Evolutionary conservation across 2,113 vertebrate species (phyloP), one percentile per base, ranked within the genome.

Genomic region (Pycnonotus jocosus): DNA sequence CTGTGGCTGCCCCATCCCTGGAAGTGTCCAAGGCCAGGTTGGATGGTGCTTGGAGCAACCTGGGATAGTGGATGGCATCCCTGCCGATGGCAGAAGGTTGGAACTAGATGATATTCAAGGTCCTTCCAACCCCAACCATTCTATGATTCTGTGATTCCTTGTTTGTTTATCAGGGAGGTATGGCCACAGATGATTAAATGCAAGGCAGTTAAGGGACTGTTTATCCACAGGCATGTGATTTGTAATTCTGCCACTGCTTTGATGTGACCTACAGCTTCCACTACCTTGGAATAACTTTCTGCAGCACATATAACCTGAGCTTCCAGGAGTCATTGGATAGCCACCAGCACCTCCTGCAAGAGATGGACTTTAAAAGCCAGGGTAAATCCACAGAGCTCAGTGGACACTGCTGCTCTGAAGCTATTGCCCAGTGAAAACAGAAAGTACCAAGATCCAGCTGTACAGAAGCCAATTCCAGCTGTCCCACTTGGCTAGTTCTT

Each of bases 271-370:
- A 11, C 13, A 64, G 4, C 11, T 90, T 91, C 42, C 27, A 35
- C 20, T 22, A 22, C 54, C 56, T 92, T 69, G 53, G 42, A 66
- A 57, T 66, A 62, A 42, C 15, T 12, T 51, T 25, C 47, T 81
- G 30, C 35, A 70, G 8, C 19, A 50, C 65, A 62, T 10, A 23
- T 20, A 83, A n/a, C 25, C 11, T 35, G 53, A 68, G 23, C 44
- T 80, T 40, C 48, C 48, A 10, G 35, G 6, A 81, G 24, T 44
- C 12, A 4, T 14, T 3, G 17, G 31, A 13, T 37, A 56, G 42
- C 38, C 58, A 56, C 12, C 1, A 0, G 45, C 71, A 72, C 10
- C 28, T 86, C 31, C 45, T 0, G 0, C 5, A 4, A 31, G 37
- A 61, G 42, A 42, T 23, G 24, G 44, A 19, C 44, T 51, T 62